A percentile compares a stretch with the other conserved stretches of the same genome.
Evolutionary conservation across 2,888 invertebrate species (phyloP).

Genomic region (Glomeris marginata): DNA sequence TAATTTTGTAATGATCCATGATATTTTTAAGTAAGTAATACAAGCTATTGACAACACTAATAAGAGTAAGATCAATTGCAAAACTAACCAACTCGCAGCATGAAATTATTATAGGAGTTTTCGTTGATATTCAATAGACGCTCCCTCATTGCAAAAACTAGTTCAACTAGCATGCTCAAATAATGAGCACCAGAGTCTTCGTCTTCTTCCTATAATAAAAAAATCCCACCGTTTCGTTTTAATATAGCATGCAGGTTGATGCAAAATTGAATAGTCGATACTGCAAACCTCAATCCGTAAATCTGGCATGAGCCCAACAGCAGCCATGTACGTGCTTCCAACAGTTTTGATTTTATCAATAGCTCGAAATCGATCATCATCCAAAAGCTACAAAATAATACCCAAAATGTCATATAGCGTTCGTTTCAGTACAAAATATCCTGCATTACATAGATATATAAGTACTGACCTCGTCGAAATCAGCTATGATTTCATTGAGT

Average conservation of each 20-base stretch:
- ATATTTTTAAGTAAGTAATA: too few species aligned
- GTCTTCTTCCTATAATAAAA: conserved; percentile 39
- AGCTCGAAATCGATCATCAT: conserved; percentile 67
- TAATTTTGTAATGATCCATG: too few species aligned
- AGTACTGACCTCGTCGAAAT: conserved; percentile 66
- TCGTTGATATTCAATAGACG: conserved; percentile 74
- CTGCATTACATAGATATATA: background rate
- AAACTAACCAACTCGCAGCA: conserved; percentile 67
- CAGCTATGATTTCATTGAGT: conserved; percentile 81
- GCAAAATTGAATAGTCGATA: background rate
- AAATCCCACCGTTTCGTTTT: background rate
- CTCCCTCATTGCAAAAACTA: conserved; percentile 76
- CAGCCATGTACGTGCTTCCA: conserved; percentile 86
- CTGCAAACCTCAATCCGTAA: conserved; percentile 38
- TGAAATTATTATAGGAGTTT: conserved; percentile 83
- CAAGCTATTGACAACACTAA: too few species aligned
- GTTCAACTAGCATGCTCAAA: conserved; percentile 70
- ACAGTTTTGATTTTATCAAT: conserved; percentile 90
- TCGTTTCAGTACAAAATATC: background rate
- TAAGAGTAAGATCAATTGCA: too few species aligned
- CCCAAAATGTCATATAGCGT: background rate
- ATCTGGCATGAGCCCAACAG: conserved; percentile 76
- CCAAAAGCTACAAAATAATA: conserved; percentile 44
- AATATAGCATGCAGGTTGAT: background rate
- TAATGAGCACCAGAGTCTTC: conserved; percentile 47